Evolutionary conservation across 2,113 vertebrate species (phyloP), one percentile per base, ranked within the genome.

Genomic region (Nibea coibor): DNA sequence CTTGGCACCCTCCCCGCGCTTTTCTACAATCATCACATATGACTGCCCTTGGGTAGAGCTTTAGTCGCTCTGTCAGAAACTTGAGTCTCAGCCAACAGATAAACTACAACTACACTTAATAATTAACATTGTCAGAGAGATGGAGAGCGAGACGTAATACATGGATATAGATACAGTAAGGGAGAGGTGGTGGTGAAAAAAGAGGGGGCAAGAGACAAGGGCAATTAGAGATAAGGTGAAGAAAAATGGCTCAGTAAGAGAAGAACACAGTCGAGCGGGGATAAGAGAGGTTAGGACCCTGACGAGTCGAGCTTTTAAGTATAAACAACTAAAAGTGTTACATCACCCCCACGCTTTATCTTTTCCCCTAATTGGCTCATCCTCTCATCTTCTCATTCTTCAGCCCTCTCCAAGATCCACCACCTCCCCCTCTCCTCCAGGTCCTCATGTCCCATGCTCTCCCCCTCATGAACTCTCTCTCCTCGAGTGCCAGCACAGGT

Each of bases 1-100:
- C 78, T 58, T 16, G 1, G 24, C 3, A 15, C 70, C 28, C 65
- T 59, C 59, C 58, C 59, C 17, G 0, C 57, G 64, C 66, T 17
- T 24, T 83, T 83, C 65, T 22, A 10, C 59, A 74, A 48, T 84
- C 80, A 61, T 74, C 65, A 63, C 51, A 64, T 83, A 63, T 19
- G 65, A 63, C 59, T 31, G 84, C 85, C 87, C 70, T 78, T 72
- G 75, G 90, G 83, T 78, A 65, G 45, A 67, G 87, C 59, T 86
- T 80, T 56, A 42, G 65, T 75, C 73, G 69, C 71, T 28, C 66
- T 67, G 72, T 86, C 86, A 88, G 84, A 88, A 89, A 89, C 74
- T 83, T 62, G 63, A 85, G 71, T 85, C 69, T 87, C 63, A 48
- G 86, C 85, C 91, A 81, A 83, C 65, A 86, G 85, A 91, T 89